These are phyloP conservation scores for Ophioderma brevispina DNA, from an alignment of 35 echinoderm and acorn worm genomes.

Conservation along the genomic window DNA sequence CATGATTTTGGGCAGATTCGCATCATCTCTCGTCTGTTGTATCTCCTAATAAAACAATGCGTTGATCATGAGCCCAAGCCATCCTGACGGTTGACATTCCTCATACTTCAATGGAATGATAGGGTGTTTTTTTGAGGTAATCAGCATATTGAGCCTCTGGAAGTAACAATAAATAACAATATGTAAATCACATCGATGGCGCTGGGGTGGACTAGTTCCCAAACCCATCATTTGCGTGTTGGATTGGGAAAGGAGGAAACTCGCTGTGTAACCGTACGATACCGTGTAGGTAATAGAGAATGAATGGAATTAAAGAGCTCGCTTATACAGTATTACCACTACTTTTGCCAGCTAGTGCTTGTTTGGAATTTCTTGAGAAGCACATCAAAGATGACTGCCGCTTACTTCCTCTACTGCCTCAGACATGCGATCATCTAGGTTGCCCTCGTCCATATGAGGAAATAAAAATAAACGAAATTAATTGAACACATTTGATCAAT, in stretches of 20 bases:
- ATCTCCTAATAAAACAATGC: slow-evolving; percentile 71
- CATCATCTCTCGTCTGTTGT: slow-evolving; percentile 20
- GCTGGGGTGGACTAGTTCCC: too few species aligned
- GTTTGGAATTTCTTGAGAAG: background rate
- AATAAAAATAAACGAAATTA: too few species aligned
- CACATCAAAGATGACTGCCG: background rate
- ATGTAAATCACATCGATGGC: too few species aligned
- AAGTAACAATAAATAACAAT: background rate
- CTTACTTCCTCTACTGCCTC: background rate
- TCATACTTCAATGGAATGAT: slow-evolving; percentile 85
- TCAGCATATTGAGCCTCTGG: slow-evolving; percentile 85
- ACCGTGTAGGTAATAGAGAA: too few species aligned
- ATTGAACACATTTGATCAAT: too few species aligned
- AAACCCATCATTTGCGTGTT: too few species aligned
- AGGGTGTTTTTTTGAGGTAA: slow-evolving; percentile 67
- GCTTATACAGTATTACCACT: background rate
- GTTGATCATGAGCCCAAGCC: slow-evolving; percentile 76
- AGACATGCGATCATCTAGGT: background rate
- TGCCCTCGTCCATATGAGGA: too few species aligned
- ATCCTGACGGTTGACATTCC: slow-evolving; percentile 64
- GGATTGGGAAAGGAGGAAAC: too few species aligned
- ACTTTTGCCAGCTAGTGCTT: background rate
- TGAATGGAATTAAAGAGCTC: too few species aligned
- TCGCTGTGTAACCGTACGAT: too few species aligned
- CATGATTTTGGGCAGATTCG: slow-evolving; percentile 9